Evolutionary conservation across 1,140 invertebrate species (phyloP).

Genomic region (Onthophagus taurus): DNA sequence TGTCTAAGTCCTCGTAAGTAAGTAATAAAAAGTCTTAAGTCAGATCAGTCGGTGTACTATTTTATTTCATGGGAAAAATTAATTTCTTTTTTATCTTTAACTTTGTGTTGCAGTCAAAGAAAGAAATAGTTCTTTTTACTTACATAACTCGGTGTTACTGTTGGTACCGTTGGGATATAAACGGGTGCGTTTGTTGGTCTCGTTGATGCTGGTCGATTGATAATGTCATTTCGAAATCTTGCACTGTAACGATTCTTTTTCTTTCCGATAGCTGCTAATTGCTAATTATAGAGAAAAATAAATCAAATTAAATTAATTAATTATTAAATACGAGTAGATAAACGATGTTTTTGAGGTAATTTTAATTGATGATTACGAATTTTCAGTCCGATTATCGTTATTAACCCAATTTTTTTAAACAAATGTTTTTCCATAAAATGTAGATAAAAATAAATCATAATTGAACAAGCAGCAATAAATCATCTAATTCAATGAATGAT

Average conservation of each 20-base stretch:
- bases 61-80: no score
- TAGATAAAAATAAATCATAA: no score
- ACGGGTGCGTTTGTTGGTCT: constrained; percentile 25
- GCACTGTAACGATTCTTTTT: constrained; percentile 26
- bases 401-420: no score
- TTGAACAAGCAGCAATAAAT: no score
- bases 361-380: no score
- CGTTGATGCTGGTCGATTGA: constrained; percentile 19
- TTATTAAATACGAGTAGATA: no score
- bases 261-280: neutral
- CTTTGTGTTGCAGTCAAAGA: constrained; percentile 11
- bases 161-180: constrained; percentile 16
- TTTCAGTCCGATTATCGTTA: no score
- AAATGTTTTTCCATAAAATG: no score
- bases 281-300: no score
- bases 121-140: constrained; percentile 16
- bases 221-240: constrained; percentile 29
- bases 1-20: constrained; percentile 13
- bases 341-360: neutral
- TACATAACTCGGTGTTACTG: constrained; percentile 14
- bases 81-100: neutral
- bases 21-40: constrained; percentile 6
- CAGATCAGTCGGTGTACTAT: no score
- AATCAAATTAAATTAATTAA: no score
- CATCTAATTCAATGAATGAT: no score